These are phyloP conservation scores for Drosophila yooni DNA, from an alignment of 2,888 invertebrate genomes.

Conservation along the genomic window DNA sequence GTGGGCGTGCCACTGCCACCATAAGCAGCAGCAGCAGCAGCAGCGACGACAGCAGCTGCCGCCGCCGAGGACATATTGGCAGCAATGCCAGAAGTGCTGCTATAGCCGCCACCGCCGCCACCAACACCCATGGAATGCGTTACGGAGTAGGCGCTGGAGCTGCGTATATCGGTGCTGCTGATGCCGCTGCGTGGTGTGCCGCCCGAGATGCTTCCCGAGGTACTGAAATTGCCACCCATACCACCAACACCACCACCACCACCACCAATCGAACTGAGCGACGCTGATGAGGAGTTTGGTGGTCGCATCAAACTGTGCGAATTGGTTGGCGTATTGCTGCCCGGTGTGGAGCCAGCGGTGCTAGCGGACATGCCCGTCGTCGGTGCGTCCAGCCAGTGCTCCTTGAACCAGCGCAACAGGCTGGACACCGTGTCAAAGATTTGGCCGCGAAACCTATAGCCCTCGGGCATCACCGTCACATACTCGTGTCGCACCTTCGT, in stretches of 20 bases:
- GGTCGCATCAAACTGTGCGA: slow-evolving; percentile 59
- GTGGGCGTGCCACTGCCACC: slow-evolving; percentile 84
- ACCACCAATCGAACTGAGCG: slow-evolving; percentile 20
- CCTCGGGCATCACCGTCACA: slow-evolving; percentile 95
- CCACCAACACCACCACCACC: background rate
- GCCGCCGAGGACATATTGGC: background rate
- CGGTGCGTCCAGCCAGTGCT: slow-evolving; percentile 96
- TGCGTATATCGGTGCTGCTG: slow-evolving; percentile 60
- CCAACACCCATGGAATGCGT: slow-evolving; percentile 66
- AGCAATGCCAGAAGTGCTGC: slow-evolving; percentile 6
- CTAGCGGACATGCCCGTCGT: slow-evolving; percentile 85
- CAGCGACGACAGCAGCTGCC: background rate
- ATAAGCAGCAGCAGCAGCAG: background rate
- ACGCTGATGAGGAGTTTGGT: slow-evolving; percentile 17
- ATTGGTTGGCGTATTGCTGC: slow-evolving; percentile 33
- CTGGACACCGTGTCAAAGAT: slow-evolving; percentile 91
- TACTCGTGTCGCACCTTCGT: slow-evolving; percentile 95
- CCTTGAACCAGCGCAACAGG: slow-evolving; percentile 98
- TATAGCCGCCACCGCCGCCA: slow-evolving; percentile 20
- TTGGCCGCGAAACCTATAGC: slow-evolving; percentile 95
- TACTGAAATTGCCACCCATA: slow-evolving; percentile 49
- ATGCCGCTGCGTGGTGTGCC: slow-evolving; percentile 71
- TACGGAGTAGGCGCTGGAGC: slow-evolving; percentile 67
- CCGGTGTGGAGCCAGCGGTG: slow-evolving; percentile 14
- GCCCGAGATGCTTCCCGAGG: slow-evolving; percentile 56